Conservation (phyloP, 2,797 vertebrate species). For the Enteromius mattozi region DNA sequence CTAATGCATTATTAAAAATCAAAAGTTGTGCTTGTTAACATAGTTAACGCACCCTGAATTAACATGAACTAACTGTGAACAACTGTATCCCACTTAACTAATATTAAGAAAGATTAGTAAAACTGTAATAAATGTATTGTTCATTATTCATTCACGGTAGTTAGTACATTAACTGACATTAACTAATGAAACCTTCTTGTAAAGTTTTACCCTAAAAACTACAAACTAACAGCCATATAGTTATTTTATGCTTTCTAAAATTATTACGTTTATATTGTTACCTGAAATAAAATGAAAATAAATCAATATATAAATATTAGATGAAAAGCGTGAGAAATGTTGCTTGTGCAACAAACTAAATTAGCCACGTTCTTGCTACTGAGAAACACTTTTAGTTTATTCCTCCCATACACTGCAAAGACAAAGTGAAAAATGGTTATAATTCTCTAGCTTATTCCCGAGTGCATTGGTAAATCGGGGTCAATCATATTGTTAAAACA, state of each 20-base stretch:
- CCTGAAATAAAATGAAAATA: not conserved
- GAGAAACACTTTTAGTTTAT: not conserved
- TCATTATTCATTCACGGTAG: too few relatives aligned
- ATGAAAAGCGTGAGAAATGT: not conserved
- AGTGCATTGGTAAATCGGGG: conserved; percentile 5
- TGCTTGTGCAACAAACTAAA: not conserved
- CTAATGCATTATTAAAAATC: too few relatives aligned
- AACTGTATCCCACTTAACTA: too few relatives aligned
- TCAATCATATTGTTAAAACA: conserved; percentile 28
- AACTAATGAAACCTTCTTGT: too few relatives aligned
- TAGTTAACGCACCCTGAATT: too few relatives aligned
- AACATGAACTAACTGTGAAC: too few relatives aligned
- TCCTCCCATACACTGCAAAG: not conserved
- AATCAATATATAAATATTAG: not conserved
- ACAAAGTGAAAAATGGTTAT: not conserved
- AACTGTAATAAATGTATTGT: too few relatives aligned
- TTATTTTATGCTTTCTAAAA: not conserved
- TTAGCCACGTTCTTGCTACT: not conserved
- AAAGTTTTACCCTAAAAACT: too few relatives aligned
- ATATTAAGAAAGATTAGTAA: too few relatives aligned
- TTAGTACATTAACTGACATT: too few relatives aligned
- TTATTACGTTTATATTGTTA: not conserved
- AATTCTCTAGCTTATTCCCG: not conserved
- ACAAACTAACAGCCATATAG: not conserved
- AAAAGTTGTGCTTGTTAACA: too few relatives aligned